phyloP scores from a whole-genome alignment of 1,140 invertebrate species.

The Myzus persicae region DNA sequence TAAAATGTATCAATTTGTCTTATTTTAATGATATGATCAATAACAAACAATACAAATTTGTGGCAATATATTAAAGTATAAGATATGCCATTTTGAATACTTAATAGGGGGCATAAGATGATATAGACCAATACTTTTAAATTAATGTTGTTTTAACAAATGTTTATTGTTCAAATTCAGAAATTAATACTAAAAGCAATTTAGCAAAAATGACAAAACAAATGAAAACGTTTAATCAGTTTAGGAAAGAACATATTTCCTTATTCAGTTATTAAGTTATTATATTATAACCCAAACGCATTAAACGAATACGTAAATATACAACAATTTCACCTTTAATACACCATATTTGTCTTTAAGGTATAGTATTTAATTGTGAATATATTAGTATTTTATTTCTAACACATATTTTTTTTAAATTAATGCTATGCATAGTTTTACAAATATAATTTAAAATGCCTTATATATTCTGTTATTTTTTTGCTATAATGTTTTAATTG shows the following conservation, averaged over 20 bases:
- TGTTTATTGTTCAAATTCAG: not conserved
- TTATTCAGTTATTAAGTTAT: no score
- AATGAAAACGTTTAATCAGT: not conserved
- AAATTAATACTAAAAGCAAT: slow-evolving; percentile 13
- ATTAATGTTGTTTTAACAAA: not conserved
- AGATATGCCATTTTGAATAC: slow-evolving; percentile 33
- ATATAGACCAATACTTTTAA: not conserved
- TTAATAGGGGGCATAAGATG: not conserved
- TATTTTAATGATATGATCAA: slow-evolving; percentile 48
- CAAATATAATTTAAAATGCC: not conserved
- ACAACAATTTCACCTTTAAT: not conserved
- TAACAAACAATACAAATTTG: slow-evolving; percentile 23
- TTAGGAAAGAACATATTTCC: not conserved
- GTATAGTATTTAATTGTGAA: not conserved
- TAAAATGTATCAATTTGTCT: slow-evolving; percentile 2
- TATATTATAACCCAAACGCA: not conserved
- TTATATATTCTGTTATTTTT: not conserved
- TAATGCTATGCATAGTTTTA: not conserved
- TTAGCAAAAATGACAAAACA: slow-evolving; percentile 22
- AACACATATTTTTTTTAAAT: not conserved
- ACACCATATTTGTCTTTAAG: not conserved
- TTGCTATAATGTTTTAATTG: not conserved
- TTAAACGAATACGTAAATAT: not conserved
- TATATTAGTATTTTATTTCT: not conserved
- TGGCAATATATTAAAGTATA: not conserved